Base-by-base conservation (phyloP, 2,888 invertebrate genomes). In the Pantelozetes paolii region DNA sequence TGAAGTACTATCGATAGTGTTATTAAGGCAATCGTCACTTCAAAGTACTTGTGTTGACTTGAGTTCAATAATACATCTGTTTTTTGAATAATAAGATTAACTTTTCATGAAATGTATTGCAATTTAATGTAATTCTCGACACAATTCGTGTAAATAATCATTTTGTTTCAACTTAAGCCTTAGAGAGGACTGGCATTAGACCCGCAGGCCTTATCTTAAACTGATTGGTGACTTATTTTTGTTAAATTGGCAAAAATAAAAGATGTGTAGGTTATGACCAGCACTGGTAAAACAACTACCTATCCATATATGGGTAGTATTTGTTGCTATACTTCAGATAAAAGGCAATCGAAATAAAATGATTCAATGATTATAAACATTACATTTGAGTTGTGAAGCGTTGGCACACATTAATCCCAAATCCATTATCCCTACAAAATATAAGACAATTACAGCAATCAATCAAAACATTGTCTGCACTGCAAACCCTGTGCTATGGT, bases 321-420 rank as follows among this genome's bases (percentile, higher is more conserved):
- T 36, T 8, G 36, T 8, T 11, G 5, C 11, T 36, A 36, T 36
- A 36, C 6, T 36, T 5, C 36, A 36, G 36, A 48, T 54, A 26
- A 54, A 26, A 26, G 26, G 6, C 54, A 54, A 54, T 32, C n/a
- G 32, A 62, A 62, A 1, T 32, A 8, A 62, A 32, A 62, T 36
- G 32, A 62, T n/a, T 32, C 32, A 23, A 20, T 20, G 13, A 36
- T 67, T 23, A n/a, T 20, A 20, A 13, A 20, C 11, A 67, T 74
- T 71, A 74, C 74, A 77, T 71, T 79, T 79, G 32, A 79, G 62
- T 54, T 79, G 79, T 2, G 79, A 79, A 11, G 79, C 78, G 73
- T 79, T 79, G 23, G 79, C 78, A 57, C 78, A 78, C 64, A 79
- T 70, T 20, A 79, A 73, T 28, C 78, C 78, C 28, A 79, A 77